Evolutionary conservation across 2,888 invertebrate genomes (phyloP).

Genomic region (Trachelus troglodyta): DNA sequence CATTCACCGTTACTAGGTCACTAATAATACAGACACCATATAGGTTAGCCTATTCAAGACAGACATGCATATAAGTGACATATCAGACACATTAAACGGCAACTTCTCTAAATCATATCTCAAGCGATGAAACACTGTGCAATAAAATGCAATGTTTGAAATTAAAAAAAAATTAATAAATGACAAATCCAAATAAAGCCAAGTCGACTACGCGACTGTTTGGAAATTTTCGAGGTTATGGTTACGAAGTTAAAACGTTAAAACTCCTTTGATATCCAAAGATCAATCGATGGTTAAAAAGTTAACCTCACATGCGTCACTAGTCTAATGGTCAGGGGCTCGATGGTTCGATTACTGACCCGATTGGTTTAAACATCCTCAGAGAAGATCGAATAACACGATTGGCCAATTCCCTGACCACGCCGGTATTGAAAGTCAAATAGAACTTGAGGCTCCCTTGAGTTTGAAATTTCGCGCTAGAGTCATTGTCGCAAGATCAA

Average conservation of each 20-base stretch:
- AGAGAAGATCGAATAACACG: background rate
- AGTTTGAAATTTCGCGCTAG: background rate
- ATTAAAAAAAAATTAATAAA: background rate
- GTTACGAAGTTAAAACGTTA: background rate
- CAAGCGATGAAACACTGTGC: background rate
- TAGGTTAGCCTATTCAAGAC: background rate
- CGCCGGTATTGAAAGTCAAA: background rate
- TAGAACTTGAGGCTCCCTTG: background rate
- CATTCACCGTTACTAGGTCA: background rate
- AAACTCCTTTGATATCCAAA: background rate
- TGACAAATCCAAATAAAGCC: too few species aligned
- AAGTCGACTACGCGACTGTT: background rate
- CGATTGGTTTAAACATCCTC: constrained; percentile 20
- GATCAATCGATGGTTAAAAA: constrained; percentile 47
- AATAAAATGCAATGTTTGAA: background rate
- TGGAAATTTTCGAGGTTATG: background rate
- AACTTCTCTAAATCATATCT: too few species aligned
- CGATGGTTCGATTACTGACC: constrained; percentile 28
- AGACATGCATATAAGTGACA: background rate
- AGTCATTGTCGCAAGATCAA: background rate
- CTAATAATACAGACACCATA: background rate
- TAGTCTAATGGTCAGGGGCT: constrained; percentile 41
- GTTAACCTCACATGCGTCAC: constrained; percentile 51
- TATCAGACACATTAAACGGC: background rate
- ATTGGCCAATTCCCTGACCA: background rate